Percentiles rank a stretch among this genome's conserved stretches.
Evolutionary conservation across 2,113 vertebrate genomes (phyloP).

Genomic region (Petaurus breviceps): DNA sequence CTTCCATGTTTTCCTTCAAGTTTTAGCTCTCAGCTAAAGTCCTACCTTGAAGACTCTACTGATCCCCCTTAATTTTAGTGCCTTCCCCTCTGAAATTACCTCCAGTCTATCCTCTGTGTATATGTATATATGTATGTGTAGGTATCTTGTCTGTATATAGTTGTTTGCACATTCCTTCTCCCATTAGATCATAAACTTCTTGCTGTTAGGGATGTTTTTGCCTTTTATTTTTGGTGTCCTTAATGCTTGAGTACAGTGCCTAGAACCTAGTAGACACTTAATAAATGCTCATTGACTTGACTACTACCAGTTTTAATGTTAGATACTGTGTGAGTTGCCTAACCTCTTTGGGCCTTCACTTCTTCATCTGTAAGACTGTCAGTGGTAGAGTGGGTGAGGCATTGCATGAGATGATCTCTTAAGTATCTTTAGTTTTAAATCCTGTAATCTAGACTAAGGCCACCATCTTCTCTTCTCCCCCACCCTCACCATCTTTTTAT

Average conservation of each 20-base stretch:
- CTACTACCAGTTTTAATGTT: neutral
- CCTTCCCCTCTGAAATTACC: neutral
- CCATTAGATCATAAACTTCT: neutral
- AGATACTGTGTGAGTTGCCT: neutral
- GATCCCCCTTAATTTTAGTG: neutral
- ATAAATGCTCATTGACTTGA: neutral
- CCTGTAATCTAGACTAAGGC: neutral
- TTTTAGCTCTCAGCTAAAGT: no score
- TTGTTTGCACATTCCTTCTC: neutral
- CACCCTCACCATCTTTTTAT: neutral
- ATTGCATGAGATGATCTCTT: neutral
- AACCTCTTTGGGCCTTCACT: neutral
- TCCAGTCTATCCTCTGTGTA: neutral
- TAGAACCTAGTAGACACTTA: neutral
- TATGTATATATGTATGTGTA: neutral
- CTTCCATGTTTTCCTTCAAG: no score
- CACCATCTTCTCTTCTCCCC: neutral
- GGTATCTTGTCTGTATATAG: neutral
- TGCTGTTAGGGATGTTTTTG: neutral
- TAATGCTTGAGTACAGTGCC: neutral
- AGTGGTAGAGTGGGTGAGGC: neutral
- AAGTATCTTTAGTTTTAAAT: neutral
- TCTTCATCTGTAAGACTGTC: neutral
- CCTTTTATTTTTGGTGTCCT: neutral
- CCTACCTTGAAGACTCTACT: neutral